Conservation (phyloP, 2,888 invertebrate species). For the Acleris cristana region DNA sequence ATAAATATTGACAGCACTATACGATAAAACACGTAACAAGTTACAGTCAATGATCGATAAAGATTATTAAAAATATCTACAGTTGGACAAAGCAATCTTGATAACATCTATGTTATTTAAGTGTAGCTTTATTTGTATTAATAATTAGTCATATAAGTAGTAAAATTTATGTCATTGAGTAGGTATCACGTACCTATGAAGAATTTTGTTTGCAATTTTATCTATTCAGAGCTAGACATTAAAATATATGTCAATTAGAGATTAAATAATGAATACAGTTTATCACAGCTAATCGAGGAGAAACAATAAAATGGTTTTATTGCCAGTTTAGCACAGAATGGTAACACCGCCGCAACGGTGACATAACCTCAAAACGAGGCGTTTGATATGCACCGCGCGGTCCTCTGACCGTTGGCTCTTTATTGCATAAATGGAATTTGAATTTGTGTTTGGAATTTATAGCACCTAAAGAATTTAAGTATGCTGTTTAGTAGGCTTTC, state of each 20-base stretch:
- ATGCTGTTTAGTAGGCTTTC: neutral
- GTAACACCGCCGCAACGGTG: slow-evolving; percentile 18
- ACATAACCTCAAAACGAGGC: slow-evolving; percentile 23
- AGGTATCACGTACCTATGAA: neutral
- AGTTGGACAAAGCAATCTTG: too few relatives aligned
- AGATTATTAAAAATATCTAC: too few relatives aligned
- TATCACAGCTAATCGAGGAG: neutral
- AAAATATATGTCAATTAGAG: neutral
- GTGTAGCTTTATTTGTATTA: too few relatives aligned
- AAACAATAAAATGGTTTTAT: neutral
- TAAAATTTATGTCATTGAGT: neutral
- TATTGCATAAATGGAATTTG: slow-evolving; percentile 21
- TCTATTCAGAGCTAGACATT: neutral
- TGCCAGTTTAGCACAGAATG: neutral
- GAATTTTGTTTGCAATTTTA: neutral
- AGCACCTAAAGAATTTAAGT: neutral
- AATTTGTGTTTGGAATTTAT: slow-evolving; percentile 13
- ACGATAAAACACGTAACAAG: neutral
- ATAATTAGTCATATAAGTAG: too few relatives aligned
- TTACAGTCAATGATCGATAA: neutral
- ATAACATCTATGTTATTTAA: too few relatives aligned
- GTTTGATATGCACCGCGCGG: slow-evolving; percentile 8
- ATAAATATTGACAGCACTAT: neutral
- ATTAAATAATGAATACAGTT: neutral
- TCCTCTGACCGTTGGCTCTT: slow-evolving; percentile 12